Conservation (phyloP, 2,888 invertebrate species). For the Thysanoteuthis rhombus region DNA sequence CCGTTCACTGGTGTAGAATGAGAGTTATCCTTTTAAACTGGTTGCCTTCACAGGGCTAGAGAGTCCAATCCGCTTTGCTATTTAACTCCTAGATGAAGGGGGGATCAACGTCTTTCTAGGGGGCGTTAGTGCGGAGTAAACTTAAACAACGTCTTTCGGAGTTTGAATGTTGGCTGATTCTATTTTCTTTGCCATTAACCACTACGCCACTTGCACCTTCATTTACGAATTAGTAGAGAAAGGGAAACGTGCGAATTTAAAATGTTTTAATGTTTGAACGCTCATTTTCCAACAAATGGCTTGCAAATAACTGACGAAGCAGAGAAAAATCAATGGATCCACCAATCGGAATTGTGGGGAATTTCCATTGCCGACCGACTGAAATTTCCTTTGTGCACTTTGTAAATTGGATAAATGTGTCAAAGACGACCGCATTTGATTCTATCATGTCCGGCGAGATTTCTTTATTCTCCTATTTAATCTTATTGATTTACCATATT, state of each 20-base stretch:
- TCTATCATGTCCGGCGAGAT: not conserved
- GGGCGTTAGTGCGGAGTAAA: no score
- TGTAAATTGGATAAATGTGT: constrained; percentile 12
- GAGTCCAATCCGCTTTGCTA: no score
- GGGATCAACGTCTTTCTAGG: no score
- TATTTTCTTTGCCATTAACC: no score
- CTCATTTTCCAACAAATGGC: not conserved
- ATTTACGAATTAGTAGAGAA: not conserved
- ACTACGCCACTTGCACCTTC: no score
- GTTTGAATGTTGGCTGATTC: no score
- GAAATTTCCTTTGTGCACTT: not conserved
- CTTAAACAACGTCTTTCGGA: no score
- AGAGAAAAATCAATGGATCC: not conserved
- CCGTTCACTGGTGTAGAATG: no score
- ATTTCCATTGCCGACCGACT: not conserved
- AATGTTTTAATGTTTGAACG: not conserved
- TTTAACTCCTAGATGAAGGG: no score
- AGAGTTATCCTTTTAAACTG: no score
- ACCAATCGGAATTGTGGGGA: not conserved
- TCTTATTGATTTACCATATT: constrained; percentile 12
- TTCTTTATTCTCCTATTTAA: not conserved
- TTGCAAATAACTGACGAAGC: not conserved
- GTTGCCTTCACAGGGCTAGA: no score
- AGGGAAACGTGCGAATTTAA: not conserved
- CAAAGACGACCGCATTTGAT: not conserved